Evolutionary conservation across 2,113 vertebrate genomes (phyloP).

Genomic region (Harpagus bidentatus): DNA sequence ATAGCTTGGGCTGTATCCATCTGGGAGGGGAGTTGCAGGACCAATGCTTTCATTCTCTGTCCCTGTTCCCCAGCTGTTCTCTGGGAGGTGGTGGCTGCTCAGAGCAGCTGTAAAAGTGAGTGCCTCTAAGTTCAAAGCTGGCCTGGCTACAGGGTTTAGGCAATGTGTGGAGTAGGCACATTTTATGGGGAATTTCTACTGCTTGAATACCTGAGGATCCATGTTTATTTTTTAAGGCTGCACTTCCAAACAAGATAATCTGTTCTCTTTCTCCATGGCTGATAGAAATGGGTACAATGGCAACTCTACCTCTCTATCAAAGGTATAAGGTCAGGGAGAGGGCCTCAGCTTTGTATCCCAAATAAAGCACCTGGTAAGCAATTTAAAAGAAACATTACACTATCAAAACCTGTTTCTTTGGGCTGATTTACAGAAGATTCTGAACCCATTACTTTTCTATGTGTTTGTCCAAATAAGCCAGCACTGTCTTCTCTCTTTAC

Average conservation of each 20-base stretch:
- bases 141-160: background rate
- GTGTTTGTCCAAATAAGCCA: background rate
- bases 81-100: background rate
- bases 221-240: background rate
- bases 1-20: background rate
- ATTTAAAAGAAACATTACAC: background rate
- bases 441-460: background rate
- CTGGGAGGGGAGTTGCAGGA: background rate
- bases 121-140: background rate
- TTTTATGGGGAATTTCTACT: background rate
- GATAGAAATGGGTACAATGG: background rate
- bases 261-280: background rate
- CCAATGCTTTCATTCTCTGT: background rate
- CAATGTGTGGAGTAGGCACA: background rate
- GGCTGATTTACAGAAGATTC: background rate
- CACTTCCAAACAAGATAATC: background rate
- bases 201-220: background rate
- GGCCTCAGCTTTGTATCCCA: background rate
- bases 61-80: background rate
- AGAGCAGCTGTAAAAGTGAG: background rate
- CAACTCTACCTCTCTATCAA: background rate
- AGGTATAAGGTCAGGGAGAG: background rate
- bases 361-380: background rate
- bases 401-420: background rate
- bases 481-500: background rate